Evolutionary conservation across 2,888 invertebrate genomes (phyloP), one percentile per base, ranked within the genome.

Genomic region (Stenodera caucasica): DNA sequence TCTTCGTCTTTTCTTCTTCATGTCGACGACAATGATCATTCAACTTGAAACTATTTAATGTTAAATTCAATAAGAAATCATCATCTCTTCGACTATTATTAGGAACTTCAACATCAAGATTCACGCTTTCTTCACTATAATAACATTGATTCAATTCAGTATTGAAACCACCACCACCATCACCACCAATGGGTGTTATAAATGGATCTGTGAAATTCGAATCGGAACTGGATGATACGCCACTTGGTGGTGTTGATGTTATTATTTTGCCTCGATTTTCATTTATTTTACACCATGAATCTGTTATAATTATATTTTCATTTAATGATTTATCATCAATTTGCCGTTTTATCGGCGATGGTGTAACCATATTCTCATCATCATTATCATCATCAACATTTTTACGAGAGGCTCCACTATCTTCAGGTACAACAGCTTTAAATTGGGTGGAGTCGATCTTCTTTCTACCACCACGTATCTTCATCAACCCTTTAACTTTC

Each of bases 171-270:
- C n/a, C n/a, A n/a, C n/a, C n/a, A n/a, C n/a, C n/a, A n/a, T n/a
- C 86, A 72, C 84, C 83, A 67, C 84, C 86, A 72, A 84, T 83
- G 75, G 86, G 85, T 77, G 81, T 81, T 45, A 85, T 84, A 70
- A 85, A 82, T 70, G 90, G 88, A 79, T 90, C 90, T 70, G 90
- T 90, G 82, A 90, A 90, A 78, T 90, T 86, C 75, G 90, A 90
- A 73, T 88, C 87, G 63, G 85, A 86, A 79, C 89, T 89, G 67
- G 89, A 87, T 21, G 64, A 66, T 5, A 66, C 61, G 5, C 57
- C 67, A 83, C 85, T 75, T 82, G 83, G 74, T 82, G 85, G 69
- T 83, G 84, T 68, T 78, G 80, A 54, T 74, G 77, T 53, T 77
- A 75, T 69, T 75, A 76, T 70, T 75, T 66, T 51, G 45, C 62